phyloP scores from a whole-genome alignment of 2,113 vertebrate genomes.

The Brachyistius frenatus region DNA sequence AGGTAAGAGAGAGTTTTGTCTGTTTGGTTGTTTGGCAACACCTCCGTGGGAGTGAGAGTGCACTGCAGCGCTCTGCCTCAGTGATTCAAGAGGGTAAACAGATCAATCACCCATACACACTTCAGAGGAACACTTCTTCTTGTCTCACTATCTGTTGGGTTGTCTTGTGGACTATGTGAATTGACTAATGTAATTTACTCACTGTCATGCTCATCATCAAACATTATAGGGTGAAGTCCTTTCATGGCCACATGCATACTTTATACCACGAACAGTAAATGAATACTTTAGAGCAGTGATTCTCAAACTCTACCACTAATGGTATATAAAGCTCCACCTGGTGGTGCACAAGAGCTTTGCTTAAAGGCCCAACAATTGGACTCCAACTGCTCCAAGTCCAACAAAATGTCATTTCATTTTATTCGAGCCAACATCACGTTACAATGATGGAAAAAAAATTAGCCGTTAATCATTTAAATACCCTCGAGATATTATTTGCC shows the following conservation, averaged over 20 bases:
- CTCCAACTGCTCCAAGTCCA: too few species aligned
- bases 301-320: not conserved
- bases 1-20: constrained; percentile 44
- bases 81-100: constrained; percentile 71
- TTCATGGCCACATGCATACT: not conserved
- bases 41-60: constrained; percentile 37
- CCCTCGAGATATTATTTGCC: too few species aligned
- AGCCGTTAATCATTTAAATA: too few species aligned
- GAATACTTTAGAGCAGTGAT: not conserved
- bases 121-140: constrained; percentile 59
- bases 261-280: not conserved
- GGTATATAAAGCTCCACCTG: too few species aligned
- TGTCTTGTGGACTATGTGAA: constrained; percentile 56
- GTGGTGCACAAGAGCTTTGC: too few species aligned
- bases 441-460: too few species aligned
- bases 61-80: constrained; percentile 60
- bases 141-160: constrained; percentile 48
- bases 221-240: constrained; percentile 7
- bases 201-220: constrained; percentile 35
- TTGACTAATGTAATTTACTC: constrained; percentile 22
- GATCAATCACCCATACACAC: constrained; percentile 75
- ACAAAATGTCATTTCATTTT: too few species aligned
- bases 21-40: constrained; percentile 46
- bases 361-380: too few species aligned
- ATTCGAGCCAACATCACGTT: too few species aligned